These are phyloP conservation scores for Uloborus plumipes DNA, from an alignment of 2,888 invertebrate genomes.

Conservation along the genomic window DNA sequence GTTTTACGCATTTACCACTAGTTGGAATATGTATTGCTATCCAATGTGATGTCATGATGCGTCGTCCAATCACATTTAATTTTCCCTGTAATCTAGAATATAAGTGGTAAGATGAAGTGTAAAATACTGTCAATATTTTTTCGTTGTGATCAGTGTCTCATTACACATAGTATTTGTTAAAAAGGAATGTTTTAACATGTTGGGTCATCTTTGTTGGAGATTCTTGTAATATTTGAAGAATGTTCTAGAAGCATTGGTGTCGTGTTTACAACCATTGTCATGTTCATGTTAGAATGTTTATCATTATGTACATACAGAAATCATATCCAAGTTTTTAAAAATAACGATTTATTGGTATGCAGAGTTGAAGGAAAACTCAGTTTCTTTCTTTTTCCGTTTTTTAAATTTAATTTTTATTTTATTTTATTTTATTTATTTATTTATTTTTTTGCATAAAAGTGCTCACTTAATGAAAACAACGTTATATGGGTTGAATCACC, in stretches of 20 bases:
- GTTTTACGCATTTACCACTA: too few relatives aligned
- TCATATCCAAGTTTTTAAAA: constrained; percentile 27
- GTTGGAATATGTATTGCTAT: not conserved
- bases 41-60: constrained; percentile 35
- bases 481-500: too few relatives aligned
- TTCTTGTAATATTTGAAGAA: constrained; percentile 39
- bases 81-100: too few relatives aligned
- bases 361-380: too few relatives aligned
- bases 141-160: constrained; percentile 39
- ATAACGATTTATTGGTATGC: not conserved
- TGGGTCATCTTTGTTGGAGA: constrained; percentile 15
- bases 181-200: constrained; percentile 13
- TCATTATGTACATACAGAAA: constrained; percentile 44
- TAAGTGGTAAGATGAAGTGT: too few relatives aligned
- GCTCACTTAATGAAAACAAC: too few relatives aligned
- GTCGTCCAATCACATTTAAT: constrained; percentile 48
- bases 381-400: too few relatives aligned
- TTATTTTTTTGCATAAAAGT: too few relatives aligned
- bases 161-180: constrained; percentile 4
- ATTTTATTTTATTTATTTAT: too few relatives aligned
- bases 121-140: constrained; percentile 5
- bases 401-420: too few relatives aligned
- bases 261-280: constrained; percentile 23
- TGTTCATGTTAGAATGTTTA: constrained; percentile 24
- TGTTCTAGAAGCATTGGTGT: constrained; percentile 42